phyloP scores from a whole-genome alignment of 2,797 vertebrate genomes.

The Gadopsis bispinosus region DNA sequence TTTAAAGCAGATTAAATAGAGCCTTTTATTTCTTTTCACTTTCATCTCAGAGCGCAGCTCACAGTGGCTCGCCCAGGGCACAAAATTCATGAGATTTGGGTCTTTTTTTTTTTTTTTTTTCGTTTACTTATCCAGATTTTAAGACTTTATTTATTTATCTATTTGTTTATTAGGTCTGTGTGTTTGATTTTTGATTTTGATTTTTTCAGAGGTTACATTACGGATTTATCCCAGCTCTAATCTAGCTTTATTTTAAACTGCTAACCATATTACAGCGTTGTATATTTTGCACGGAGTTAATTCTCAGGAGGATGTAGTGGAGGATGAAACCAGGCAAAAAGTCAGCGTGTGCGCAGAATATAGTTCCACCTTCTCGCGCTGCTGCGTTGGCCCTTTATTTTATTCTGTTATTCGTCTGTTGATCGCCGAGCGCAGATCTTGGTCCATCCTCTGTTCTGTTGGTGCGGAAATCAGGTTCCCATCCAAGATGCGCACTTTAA shows the following conservation, averaged over 20 bases:
- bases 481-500: constrained; percentile 75
- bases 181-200: constrained; percentile 67
- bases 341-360: neutral
- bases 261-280: constrained; percentile 44
- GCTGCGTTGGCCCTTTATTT: constrained; percentile 7
- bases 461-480: constrained; percentile 23
- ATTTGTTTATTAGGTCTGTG: constrained; percentile 83
- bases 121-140: constrained; percentile 84
- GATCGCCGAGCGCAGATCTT: constrained; percentile 1
- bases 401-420: constrained; percentile 9
- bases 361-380: constrained; percentile 19
- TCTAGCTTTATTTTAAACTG: constrained; percentile 69
- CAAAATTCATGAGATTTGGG: constrained; percentile 89
- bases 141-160: constrained; percentile 86
- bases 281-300: constrained; percentile 21
- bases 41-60: constrained; percentile 98
- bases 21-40: constrained; percentile 99
- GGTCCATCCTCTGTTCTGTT: constrained; percentile 10
- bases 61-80: constrained; percentile 93
- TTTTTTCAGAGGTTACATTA: constrained; percentile 74
- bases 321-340: constrained; percentile 23
- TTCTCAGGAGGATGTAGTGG: constrained; percentile 16
- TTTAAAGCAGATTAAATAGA: constrained; percentile 99
- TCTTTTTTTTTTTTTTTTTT: constrained; percentile 64
- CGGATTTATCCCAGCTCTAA: constrained; percentile 75